phyloP scores from a whole-genome alignment of 1,140 invertebrate species.

The Laupala kohalensis region DNA sequence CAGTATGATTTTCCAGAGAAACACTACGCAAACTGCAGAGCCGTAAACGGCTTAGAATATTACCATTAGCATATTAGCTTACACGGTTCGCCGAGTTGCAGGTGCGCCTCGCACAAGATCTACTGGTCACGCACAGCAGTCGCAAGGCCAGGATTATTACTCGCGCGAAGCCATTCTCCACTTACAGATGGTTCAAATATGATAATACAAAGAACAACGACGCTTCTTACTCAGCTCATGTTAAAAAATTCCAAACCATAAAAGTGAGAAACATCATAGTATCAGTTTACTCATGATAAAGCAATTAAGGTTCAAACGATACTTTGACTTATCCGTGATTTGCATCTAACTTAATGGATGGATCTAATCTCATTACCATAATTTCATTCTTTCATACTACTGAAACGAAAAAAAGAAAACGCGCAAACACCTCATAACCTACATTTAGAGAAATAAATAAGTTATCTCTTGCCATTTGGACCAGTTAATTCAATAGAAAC shows the following conservation, averaged over 20 bases:
- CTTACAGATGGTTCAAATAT: background rate
- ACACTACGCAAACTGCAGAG: too few species aligned
- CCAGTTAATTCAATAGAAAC: background rate
- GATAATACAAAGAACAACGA: background rate
- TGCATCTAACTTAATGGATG: background rate
- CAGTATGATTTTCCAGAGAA: too few species aligned
- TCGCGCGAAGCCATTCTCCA: background rate
- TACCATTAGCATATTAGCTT: background rate
- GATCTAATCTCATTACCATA: background rate
- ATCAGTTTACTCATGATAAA: too few species aligned
- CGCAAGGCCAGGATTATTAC: too few species aligned
- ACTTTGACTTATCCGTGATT: too few species aligned
- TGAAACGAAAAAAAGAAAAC: background rate
- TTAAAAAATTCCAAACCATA: too few species aligned
- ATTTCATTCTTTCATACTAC: background rate
- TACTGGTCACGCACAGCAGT: background rate
- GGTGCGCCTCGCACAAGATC: background rate
- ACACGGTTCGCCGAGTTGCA: background rate
- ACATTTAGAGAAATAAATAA: background rate
- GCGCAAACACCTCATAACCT: background rate
- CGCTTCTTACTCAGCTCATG: background rate
- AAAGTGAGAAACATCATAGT: too few species aligned
- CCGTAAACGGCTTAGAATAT: background rate
- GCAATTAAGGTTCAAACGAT: too few species aligned
- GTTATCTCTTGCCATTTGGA: background rate